Evolutionary conservation across 2,888 invertebrate genomes (phyloP), one percentile per base, ranked within the genome.

Genomic region (Pterostichus niger): DNA sequence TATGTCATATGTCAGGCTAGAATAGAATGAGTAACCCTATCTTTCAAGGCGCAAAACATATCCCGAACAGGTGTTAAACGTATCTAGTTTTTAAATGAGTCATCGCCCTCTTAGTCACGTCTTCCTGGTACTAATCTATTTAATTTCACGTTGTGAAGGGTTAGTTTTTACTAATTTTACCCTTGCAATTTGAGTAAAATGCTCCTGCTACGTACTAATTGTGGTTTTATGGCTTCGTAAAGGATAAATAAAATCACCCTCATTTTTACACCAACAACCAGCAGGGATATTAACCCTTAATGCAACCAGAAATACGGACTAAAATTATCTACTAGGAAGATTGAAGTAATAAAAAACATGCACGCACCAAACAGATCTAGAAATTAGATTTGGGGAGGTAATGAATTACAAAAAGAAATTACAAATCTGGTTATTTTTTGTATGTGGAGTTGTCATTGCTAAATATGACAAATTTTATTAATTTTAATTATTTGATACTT

Each of bases 81-180:
- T 73, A 73, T 73, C 73, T 46, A 46, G 24, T 73, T 73, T 68
- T 46, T 73, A 73, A 73, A 73, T 73, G 73, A 73, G 73, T 73
- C 73, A 73, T 31, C 31, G 59, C n/a, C 46, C 73, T 44, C 46
- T 73, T 68, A 68, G 68, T 44, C 73, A 46, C 59, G 44, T 73
- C 49, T 49, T 73, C 49, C 73, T 9, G 73, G 9, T 73, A 46
- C 46, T 46, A 73, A 73, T 73, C 17, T 24, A 73, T 73, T 73
- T 73, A 40, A 46, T 73, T 15, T 44, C 46, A 49, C 44, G 73
- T 44, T 73, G 24, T 24, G 73, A 73, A 73, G 73, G 73, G 73
- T 73, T 73, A 73, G 73, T 73, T 73, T 73, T 73, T 46, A 44
- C 40, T 44, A 44, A 44, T 44, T 73, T 73, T 15, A 46, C 73